Conservation (phyloP, 2,888 invertebrate species). For the Drosophila robusta region DNA sequence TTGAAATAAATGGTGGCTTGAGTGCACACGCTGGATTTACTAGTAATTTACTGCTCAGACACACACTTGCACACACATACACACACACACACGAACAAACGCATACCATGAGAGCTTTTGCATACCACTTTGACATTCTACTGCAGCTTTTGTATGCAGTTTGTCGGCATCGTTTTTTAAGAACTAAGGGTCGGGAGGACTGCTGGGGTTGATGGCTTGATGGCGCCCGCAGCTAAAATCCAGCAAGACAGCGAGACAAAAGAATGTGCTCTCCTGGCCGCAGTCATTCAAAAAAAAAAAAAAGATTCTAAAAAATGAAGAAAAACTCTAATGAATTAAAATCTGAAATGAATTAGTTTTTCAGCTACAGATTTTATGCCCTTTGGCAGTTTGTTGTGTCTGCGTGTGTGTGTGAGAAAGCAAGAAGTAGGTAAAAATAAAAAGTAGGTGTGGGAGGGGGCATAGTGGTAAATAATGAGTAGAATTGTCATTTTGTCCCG, state of each 20-base stretch:
- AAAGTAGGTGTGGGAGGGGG: background rate
- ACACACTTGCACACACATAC: slow-evolving; percentile 14
- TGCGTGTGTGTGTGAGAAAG: background rate
- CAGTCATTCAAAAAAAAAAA: slow-evolving; percentile 4
- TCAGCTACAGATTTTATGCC: slow-evolving; percentile 44
- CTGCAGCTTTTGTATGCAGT: slow-evolving; percentile 47
- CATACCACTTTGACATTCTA: slow-evolving; percentile 40
- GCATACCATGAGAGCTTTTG: slow-evolving; percentile 34
- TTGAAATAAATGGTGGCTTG: slow-evolving; percentile 59
- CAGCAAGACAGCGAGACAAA: slow-evolving; percentile 44
- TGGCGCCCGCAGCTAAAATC: slow-evolving; percentile 45
- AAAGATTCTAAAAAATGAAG: background rate
- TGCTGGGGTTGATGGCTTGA: slow-evolving; percentile 3
- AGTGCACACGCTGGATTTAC: slow-evolving; percentile 64
- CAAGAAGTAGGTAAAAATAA: background rate
- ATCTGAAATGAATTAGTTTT: slow-evolving; percentile 62
- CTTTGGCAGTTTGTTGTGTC: slow-evolving; percentile 29
- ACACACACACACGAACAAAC: slow-evolving; percentile 1
- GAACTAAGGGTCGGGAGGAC: slow-evolving; percentile 6
- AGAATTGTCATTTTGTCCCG: slow-evolving; percentile 7
- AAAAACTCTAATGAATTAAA: slow-evolving; percentile 59
- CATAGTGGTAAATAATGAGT: background rate
- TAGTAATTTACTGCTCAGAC: slow-evolving; percentile 56
- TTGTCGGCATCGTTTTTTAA: slow-evolving; percentile 33
- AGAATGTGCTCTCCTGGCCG: slow-evolving; percentile 27